phyloP scores from a whole-genome alignment of 2,888 invertebrate genomes.

The Idaea aversata region DNA sequence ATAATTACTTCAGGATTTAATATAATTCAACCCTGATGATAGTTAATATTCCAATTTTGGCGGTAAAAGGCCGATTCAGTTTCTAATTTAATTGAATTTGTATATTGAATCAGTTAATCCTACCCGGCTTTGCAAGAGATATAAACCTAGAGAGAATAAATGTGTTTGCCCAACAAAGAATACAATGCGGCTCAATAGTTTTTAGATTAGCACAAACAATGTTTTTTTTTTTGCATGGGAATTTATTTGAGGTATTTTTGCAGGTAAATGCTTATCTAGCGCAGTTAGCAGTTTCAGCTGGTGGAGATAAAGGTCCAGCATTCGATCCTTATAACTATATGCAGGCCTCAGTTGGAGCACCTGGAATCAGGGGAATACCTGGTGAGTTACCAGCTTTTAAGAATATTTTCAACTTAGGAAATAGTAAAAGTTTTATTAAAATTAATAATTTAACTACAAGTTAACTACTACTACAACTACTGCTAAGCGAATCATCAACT shows the following conservation, averaged over 20 bases:
- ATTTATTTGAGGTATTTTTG: neutral
- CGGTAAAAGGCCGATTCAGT: too few relatives aligned
- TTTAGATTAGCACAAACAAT: conserved; percentile 2
- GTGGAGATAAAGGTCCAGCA: conserved; percentile 89
- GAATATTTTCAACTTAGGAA: neutral
- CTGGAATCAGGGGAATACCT: conserved; percentile 89
- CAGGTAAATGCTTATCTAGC: conserved; percentile 87
- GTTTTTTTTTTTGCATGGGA: neutral
- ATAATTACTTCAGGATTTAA: too few relatives aligned
- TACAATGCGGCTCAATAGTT: neutral
- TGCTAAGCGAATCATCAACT: too few relatives aligned
- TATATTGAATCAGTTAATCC: too few relatives aligned
- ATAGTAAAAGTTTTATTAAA: neutral
- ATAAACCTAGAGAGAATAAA: too few relatives aligned
- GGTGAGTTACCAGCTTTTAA: conserved; percentile 65
- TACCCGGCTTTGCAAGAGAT: too few relatives aligned
- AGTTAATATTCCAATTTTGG: too few relatives aligned
- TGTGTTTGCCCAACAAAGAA: neutral
- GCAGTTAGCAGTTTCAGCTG: conserved; percentile 85
- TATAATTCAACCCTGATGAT: too few relatives aligned
- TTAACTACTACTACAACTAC: too few relatives aligned
- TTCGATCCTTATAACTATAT: conserved; percentile 86
- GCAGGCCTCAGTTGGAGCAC: conserved; percentile 89
- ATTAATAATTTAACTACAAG: too few relatives aligned
- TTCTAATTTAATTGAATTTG: too few relatives aligned